A percentile compares a stretch with the other conserved stretches of the same genome.
These are phyloP conservation scores for Sebastes cheni DNA, from an alignment of 2,797 vertebrate genomes.

Conservation along the genomic window DNA sequence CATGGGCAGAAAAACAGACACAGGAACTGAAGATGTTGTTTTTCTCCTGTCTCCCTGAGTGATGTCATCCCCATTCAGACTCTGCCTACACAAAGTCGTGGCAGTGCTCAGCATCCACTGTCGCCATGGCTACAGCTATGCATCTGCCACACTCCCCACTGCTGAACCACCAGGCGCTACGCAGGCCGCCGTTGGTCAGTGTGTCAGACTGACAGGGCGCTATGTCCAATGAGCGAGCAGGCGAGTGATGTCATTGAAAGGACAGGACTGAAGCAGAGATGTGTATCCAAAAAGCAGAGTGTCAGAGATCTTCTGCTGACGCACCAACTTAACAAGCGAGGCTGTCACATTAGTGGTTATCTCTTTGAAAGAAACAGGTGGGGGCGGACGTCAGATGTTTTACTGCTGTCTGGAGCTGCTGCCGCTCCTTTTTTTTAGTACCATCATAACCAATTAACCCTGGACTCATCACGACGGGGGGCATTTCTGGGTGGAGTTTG, in stretches of 20 bases:
- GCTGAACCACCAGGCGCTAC: neutral
- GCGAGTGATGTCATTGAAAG: constrained; percentile 62
- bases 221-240: constrained; percentile 38
- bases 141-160: constrained; percentile 42
- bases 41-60: constrained; percentile 58
- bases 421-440: neutral
- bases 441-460: neutral
- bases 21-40: constrained; percentile 61
- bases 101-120: constrained; percentile 75
- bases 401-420: neutral
- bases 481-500: constrained; percentile 4
- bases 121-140: constrained; percentile 76
- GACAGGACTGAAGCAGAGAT: constrained; percentile 12
- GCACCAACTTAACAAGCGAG: constrained; percentile 35
- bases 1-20: constrained; percentile 44
- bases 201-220: neutral
- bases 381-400: constrained; percentile 12
- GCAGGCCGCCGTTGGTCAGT: constrained; percentile 28
- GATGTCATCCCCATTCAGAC: constrained; percentile 73
- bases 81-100: constrained; percentile 64
- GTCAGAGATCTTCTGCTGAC: constrained; percentile 57
- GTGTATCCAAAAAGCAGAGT: constrained; percentile 14
- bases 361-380: constrained; percentile 10
- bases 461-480: neutral
- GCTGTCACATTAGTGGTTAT: constrained; percentile 7